A percentile compares a stretch with the other conserved stretches of the same genome.
These are phyloP conservation scores for Poicephalus gulielmi DNA, from an alignment of 2,113 vertebrate genomes.

Conservation along the genomic window DNA sequence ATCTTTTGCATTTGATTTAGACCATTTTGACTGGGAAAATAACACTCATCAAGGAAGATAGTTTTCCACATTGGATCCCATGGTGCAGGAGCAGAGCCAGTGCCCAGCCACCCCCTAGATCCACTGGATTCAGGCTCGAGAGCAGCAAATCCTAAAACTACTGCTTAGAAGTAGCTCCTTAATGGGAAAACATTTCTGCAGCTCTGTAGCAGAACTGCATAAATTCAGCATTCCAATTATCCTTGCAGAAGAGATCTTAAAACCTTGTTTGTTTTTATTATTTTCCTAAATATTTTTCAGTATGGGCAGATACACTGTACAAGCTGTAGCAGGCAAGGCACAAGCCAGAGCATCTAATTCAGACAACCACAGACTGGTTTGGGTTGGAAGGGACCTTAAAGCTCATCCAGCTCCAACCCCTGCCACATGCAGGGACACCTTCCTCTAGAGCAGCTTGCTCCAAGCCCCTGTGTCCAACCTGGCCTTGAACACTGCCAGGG, in stretches of 20 bases:
- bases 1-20: neutral
- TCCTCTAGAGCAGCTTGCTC: neutral
- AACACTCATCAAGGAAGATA: neutral
- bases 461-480: neutral
- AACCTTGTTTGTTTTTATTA: neutral
- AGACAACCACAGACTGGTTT: neutral
- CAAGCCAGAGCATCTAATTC: neutral
- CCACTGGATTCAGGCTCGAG: rapidly evolving
- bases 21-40: neutral
- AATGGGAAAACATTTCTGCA: neutral
- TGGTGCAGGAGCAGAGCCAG: neutral
- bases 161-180: neutral
- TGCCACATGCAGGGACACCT: neutral
- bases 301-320: neutral
- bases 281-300: neutral
- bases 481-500: neutral
- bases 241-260: neutral
- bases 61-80: neutral
- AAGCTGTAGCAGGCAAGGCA: neutral
- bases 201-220: neutral
- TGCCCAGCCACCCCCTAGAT: neutral
- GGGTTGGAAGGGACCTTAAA: neutral
- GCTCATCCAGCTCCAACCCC: neutral
- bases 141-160: neutral
- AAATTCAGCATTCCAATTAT: neutral